phyloP scores from a whole-genome alignment of 1,140 invertebrate species.

The Myzus persicae region DNA sequence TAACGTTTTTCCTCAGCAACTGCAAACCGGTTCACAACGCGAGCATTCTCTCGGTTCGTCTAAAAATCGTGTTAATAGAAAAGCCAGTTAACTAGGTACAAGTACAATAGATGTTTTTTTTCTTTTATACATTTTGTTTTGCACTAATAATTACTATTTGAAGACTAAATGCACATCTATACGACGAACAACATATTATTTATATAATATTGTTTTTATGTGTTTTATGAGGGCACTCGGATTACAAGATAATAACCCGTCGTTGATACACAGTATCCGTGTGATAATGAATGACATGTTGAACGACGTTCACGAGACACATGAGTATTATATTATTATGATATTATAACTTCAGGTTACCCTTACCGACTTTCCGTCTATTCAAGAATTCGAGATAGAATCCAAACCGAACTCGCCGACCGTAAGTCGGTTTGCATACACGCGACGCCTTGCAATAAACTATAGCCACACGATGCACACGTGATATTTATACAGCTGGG shows the following conservation, averaged over 20 bases:
- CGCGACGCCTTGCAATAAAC: conserved; percentile 27
- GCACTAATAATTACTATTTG: background rate
- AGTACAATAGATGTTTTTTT: background rate
- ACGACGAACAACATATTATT: background rate
- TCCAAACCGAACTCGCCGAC: background rate
- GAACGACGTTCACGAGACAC: background rate
- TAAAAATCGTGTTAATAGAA: background rate
- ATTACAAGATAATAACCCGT: background rate
- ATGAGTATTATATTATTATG: background rate
- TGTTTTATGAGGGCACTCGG: background rate
- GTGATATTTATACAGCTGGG: background rate
- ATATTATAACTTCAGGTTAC: background rate
- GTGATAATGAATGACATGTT: background rate
- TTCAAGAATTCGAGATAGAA: background rate
- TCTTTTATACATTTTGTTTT: background rate
- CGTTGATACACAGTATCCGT: background rate
- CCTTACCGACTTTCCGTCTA: background rate
- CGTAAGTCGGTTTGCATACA: conserved; percentile 24
- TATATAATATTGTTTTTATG: background rate
- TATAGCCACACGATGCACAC: background rate
- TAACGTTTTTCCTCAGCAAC: background rate
- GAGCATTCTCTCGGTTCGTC: background rate
- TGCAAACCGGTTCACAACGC: background rate
- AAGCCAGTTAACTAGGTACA: background rate
- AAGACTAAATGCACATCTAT: background rate